Evolutionary conservation across 1,140 invertebrate species (phyloP).

Genomic region (Caerostris darwini): DNA sequence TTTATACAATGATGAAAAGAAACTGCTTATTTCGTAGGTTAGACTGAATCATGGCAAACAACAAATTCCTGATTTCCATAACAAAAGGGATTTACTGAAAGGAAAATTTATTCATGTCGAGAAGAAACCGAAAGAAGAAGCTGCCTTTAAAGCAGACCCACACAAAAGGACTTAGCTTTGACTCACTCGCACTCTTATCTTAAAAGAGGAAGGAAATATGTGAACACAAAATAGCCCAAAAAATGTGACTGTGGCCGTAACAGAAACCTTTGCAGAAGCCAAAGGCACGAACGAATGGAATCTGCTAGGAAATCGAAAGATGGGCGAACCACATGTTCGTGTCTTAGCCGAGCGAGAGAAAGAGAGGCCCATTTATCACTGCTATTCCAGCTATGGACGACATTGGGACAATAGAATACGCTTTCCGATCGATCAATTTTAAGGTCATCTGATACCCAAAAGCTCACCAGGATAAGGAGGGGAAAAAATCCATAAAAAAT

Average conservation of each 20-base stretch:
- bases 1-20: no score
- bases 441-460: constrained; percentile 56
- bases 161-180: not conserved
- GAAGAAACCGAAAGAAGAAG: not conserved
- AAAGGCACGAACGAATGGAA: constrained; percentile 15
- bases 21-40: not conserved
- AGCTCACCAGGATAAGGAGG: constrained; percentile 40
- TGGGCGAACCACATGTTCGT: constrained; percentile 49
- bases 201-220: not conserved
- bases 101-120: not conserved
- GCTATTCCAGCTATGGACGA: constrained; percentile 49
- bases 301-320: constrained; percentile 19
- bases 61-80: not conserved
- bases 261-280: not conserved
- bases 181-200: not conserved
- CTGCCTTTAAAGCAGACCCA: not conserved
- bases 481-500: constrained; percentile 8
- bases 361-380: constrained; percentile 45
- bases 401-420: constrained; percentile 53
- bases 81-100: not conserved
- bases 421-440: constrained; percentile 53
- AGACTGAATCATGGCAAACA: no score
- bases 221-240: not conserved
- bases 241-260: not conserved
- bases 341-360: constrained; percentile 31